phyloP scores from a whole-genome alignment of 2,888 invertebrate genomes.

The Eristalis pertinax region DNA sequence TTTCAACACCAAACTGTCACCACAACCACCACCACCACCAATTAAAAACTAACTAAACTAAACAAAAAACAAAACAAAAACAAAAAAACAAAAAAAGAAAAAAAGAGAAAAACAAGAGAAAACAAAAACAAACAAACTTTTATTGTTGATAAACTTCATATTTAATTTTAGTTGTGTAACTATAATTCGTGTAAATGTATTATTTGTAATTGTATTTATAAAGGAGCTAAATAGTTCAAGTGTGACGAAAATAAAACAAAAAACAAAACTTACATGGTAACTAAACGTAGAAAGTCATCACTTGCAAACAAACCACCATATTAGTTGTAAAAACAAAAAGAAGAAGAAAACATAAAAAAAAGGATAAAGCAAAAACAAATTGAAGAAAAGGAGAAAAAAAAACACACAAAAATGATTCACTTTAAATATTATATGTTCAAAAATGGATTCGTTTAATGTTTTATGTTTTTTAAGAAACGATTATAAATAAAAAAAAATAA shows the following conservation, averaged over 20 bases:
- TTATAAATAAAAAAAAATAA: slow-evolving; percentile 30
- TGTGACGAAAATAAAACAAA: slow-evolving; percentile 60
- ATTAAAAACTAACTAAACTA: slow-evolving; percentile 51
- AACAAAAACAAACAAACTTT: slow-evolving; percentile 37
- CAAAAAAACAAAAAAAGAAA: slow-evolving; percentile 2
- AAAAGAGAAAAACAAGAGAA: neutral
- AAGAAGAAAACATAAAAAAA: slow-evolving; percentile 13
- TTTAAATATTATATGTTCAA: slow-evolving; percentile 68
- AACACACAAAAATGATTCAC: slow-evolving; percentile 55
- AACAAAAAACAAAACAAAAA: slow-evolving; percentile 4
- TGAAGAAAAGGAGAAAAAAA: slow-evolving; percentile 28
- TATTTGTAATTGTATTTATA: slow-evolving; percentile 72
- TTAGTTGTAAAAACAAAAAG: slow-evolving; percentile 63
- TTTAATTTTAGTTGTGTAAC: slow-evolving; percentile 70
- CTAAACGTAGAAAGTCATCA: slow-evolving; percentile 69
- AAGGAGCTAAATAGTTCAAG: slow-evolving; percentile 60
- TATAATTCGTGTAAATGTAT: slow-evolving; percentile 72
- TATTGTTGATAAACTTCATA: slow-evolving; percentile 69
- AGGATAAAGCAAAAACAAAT: neutral
- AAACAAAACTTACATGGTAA: slow-evolving; percentile 54
- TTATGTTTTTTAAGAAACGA: slow-evolving; percentile 64
- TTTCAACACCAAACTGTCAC: slow-evolving; percentile 59
- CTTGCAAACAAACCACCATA: slow-evolving; percentile 72
- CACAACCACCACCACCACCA: slow-evolving; percentile 49
- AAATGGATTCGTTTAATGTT: slow-evolving; percentile 68